phyloP scores from a whole-genome alignment of 2,113 vertebrate species.

The Caranx melampygus region DNA sequence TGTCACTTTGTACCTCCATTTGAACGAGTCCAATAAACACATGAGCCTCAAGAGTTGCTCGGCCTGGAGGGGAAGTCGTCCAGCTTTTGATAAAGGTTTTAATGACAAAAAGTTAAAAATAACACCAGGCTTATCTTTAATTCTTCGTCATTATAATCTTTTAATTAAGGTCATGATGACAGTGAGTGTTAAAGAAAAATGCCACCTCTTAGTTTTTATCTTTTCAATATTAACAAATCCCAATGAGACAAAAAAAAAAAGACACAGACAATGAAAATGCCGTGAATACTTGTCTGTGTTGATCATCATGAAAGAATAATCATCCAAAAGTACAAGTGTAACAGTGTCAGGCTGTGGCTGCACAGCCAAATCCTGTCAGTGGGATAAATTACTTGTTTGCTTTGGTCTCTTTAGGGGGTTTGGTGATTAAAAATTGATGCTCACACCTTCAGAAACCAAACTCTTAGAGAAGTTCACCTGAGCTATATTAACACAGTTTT shows the following conservation, averaged over 20 bases:
- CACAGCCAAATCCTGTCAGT: neutral
- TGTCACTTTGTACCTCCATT: constrained; percentile 15
- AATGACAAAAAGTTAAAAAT: constrained; percentile 12
- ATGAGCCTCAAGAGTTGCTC: constrained; percentile 19
- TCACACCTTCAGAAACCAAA: neutral
- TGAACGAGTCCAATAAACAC: constrained; percentile 35
- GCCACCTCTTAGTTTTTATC: neutral
- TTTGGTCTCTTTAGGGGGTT: neutral
- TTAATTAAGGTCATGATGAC: constrained; percentile 41
- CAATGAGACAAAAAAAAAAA: neutral
- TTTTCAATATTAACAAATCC: neutral
- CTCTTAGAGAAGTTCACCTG: neutral
- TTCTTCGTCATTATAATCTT: constrained; percentile 8
- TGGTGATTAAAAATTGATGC: neutral
- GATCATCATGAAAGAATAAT: neutral
- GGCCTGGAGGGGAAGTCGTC: constrained; percentile 4
- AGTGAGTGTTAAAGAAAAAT: neutral
- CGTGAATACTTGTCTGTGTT: neutral
- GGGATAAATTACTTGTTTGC: neutral
- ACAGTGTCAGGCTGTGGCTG: neutral
- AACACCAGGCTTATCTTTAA: neutral
- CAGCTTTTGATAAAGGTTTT: constrained; percentile 17
- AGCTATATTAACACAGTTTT: constrained; percentile 27
- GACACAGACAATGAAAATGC: neutral
- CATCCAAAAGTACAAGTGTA: neutral